Conservation (phyloP, 2,113 vertebrate genomes). For the Sminthopsis crassicaudata region DNA sequence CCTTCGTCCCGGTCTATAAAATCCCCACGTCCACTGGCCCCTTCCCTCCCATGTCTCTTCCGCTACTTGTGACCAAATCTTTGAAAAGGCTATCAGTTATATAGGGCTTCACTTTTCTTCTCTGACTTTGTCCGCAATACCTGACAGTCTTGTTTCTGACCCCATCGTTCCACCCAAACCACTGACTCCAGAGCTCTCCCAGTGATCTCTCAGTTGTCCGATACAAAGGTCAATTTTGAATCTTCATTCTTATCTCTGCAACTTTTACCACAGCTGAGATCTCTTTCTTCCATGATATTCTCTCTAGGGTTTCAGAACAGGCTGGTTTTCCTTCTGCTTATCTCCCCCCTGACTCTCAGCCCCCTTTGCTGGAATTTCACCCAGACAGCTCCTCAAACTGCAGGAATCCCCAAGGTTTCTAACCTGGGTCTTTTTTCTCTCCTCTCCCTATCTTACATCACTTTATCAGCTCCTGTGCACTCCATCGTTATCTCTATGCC, state of each 20-base stretch:
- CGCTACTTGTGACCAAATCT: not conserved
- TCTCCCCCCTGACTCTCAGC: not conserved
- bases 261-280: not conserved
- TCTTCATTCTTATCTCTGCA: not conserved
- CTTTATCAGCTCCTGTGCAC: not conserved
- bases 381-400: not conserved
- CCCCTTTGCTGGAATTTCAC: not conserved
- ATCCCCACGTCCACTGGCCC: not conserved
- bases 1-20: not conserved
- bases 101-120: not conserved
- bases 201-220: not conserved
- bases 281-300: not conserved
- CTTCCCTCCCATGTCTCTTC: not conserved
- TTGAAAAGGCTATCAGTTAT: not conserved
- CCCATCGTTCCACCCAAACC: too few species aligned
- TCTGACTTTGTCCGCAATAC: not conserved
- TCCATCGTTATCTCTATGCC: not conserved
- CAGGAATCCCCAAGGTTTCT: not conserved
- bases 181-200: not conserved
- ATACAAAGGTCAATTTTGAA: not conserved
- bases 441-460: not conserved
- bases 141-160: not conserved
- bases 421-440: not conserved
- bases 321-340: not conserved
- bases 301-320: not conserved